These are phyloP conservation scores for Drosophila paramelanica DNA, from an alignment of 2,888 invertebrate genomes.

Conservation along the genomic window DNA sequence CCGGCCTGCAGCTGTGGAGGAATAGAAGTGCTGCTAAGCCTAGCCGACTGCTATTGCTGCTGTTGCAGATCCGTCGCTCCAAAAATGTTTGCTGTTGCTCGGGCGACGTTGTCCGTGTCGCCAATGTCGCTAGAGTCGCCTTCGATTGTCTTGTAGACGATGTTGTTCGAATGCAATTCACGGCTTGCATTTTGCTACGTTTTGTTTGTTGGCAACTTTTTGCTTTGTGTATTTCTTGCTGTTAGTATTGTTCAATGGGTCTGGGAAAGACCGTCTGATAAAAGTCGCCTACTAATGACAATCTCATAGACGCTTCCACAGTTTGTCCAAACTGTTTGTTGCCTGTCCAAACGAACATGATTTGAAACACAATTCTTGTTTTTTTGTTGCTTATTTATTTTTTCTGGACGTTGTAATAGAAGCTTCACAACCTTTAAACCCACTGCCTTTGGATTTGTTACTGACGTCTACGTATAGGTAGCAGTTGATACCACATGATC, in stretches of 20 bases:
- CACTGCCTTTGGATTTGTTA: constrained; percentile 13
- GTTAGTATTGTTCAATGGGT: constrained; percentile 49
- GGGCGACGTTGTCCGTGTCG: constrained; percentile 64
- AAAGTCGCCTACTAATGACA: constrained; percentile 74
- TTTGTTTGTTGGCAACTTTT: constrained; percentile 59
- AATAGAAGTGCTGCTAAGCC: constrained; percentile 43
- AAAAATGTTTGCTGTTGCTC: constrained; percentile 68
- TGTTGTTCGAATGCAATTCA: constrained; percentile 85
- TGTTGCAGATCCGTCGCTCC: constrained; percentile 29
- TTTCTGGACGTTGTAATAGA: constrained; percentile 49
- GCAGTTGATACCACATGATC: constrained; percentile 57
- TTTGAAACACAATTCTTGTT: constrained; percentile 76
- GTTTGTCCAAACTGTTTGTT: constrained; percentile 85
- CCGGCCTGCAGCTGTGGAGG: constrained; percentile 11
- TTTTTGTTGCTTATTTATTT: constrained; percentile 54
- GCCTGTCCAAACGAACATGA: constrained; percentile 84
- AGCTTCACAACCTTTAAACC: constrained; percentile 65
- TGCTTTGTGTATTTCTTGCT: constrained; percentile 51
- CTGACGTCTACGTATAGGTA: constrained; percentile 34
- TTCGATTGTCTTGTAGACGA: constrained; percentile 85
- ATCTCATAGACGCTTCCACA: constrained; percentile 80
- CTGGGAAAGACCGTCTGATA: constrained; percentile 57
- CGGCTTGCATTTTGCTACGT: constrained; percentile 82
- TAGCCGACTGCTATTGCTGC: not conserved
- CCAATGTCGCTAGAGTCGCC: constrained; percentile 74